Base-by-base conservation (phyloP, 2,888 invertebrate species). In the Chironomus riparius region DNA sequence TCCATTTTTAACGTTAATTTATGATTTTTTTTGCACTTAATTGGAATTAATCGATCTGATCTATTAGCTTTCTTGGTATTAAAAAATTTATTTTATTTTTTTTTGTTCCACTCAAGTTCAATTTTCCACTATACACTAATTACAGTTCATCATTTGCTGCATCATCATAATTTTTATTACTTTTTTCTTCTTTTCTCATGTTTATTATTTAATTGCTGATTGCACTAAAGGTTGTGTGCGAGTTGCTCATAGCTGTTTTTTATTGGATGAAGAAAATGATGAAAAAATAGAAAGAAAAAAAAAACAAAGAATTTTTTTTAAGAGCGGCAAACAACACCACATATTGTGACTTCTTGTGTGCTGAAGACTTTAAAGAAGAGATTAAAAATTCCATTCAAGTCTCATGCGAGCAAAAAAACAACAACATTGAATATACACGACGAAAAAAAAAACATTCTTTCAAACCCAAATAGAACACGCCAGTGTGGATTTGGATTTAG, bases 1-100 rank as follows among this genome's bases (percentile, higher is more conserved):
- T 77, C 76, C 78, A 78, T 78, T 24, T 48, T 76, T 65, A 18
- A 15, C 22, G 22, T 3, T 50, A 50, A 50, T n/a, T 50, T 50
- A 38, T 38, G 10, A 38, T 38, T 38, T 38, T 38, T 18, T n/a
- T 18, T 56, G n/a, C 56, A 56, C 56, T 56, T 56, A 56, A 56
- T 56, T 56, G 18, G n/a, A 56, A 56, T 56, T 15, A 56, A 15
- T 68, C 13, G 21, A 22, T 68, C 22, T 22, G 22, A 21, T 22
- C 68, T 38, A 7, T 38, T 38, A 10, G 38, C 7, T 7, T 10
- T 38, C 38, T 38, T 38, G 38, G 38, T 38, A 7, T 10, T 10
- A 38, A 1, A 28, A 15, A 56, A 15, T 1, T 6, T 56, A 4
- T 6, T 15, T 18, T 15, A 4, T 56, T 56, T 56, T n/a, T n/a